Conservation (phyloP, 2,797 vertebrate genomes). For the Orestias chungarensis region DNA sequence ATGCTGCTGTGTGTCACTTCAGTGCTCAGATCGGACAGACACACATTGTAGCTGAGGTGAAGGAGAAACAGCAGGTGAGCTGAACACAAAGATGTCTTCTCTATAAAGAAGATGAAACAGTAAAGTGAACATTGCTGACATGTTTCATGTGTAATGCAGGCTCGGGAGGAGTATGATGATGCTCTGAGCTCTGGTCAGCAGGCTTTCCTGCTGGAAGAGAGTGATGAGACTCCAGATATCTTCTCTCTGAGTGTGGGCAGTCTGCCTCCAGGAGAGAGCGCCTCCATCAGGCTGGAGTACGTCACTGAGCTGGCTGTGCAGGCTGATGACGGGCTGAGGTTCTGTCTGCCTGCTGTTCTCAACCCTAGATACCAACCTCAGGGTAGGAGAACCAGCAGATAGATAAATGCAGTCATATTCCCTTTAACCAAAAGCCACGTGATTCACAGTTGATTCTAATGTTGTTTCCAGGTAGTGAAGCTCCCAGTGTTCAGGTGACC, state of each 20-base stretch:
- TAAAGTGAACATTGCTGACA: not conserved
- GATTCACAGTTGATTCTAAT: not conserved
- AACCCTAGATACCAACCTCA: constrained; percentile 12
- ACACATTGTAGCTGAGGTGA: constrained; percentile 80
- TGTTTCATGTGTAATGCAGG: constrained; percentile 50
- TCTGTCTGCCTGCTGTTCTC: constrained; percentile 78
- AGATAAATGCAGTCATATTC: not conserved
- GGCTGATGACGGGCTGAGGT: constrained; percentile 80
- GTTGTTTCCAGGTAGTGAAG: constrained; percentile 7
- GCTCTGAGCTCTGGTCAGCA: constrained; percentile 73
- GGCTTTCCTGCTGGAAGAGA: constrained; percentile 84
- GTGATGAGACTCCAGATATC: constrained; percentile 79
- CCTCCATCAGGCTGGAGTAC: constrained; percentile 80
- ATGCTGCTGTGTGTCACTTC: constrained; percentile 85
- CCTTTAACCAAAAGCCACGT: not conserved
- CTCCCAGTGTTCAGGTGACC: not conserved
- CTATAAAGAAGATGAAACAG: not conserved
- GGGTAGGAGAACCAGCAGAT: not conserved
- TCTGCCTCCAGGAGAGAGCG: constrained; percentile 78
- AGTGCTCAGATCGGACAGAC: constrained; percentile 76
- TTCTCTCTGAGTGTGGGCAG: constrained; percentile 80
- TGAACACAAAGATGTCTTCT: constrained; percentile 1
- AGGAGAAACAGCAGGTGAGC: constrained; percentile 78
- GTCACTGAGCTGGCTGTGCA: constrained; percentile 83
- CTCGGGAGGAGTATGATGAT: constrained; percentile 73